phyloP scores from a whole-genome alignment of 2,888 invertebrate species.

The Brachynemurus nebulosus region DNA sequence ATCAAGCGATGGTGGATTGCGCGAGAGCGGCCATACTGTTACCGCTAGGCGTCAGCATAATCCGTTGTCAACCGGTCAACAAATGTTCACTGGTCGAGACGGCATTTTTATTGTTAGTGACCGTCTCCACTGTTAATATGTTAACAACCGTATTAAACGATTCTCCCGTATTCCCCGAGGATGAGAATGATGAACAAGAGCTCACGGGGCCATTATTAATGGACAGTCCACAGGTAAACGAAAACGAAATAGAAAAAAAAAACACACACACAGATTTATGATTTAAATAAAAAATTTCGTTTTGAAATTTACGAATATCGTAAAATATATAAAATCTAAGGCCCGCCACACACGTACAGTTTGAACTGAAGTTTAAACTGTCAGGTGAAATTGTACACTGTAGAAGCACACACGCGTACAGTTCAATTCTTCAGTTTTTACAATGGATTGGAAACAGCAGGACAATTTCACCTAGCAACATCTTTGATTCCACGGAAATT shows the following conservation, averaged over 20 bases:
- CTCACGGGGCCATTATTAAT: conserved; percentile 56
- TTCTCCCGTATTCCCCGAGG: conserved; percentile 73
- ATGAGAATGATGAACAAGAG: conserved; percentile 53
- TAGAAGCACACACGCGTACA: too few relatives aligned
- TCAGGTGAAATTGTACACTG: too few relatives aligned
- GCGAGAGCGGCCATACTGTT: conserved; percentile 66
- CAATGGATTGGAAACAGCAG: too few relatives aligned
- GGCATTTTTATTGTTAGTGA: conserved; percentile 74
- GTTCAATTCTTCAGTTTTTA: too few relatives aligned
- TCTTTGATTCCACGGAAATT: too few relatives aligned
- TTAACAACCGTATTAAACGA: conserved; percentile 75
- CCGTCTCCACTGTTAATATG: conserved; percentile 84
- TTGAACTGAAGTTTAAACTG: too few relatives aligned
- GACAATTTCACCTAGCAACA: too few relatives aligned
- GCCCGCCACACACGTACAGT: too few relatives aligned
- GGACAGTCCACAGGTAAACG: conserved; percentile 62
- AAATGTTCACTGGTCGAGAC: conserved; percentile 81
- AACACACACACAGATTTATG: conserved; percentile 4
- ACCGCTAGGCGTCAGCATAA: conserved; percentile 65
- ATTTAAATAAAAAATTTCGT: not conserved
- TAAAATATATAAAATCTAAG: too few relatives aligned
- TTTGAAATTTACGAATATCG: too few relatives aligned
- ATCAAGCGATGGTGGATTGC: conserved; percentile 73
- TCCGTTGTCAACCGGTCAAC: conserved; percentile 69
- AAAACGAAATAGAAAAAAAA: conserved; percentile 5